Base-by-base conservation (phyloP, 2,888 invertebrate genomes). In the Mythimna pallens region DNA sequence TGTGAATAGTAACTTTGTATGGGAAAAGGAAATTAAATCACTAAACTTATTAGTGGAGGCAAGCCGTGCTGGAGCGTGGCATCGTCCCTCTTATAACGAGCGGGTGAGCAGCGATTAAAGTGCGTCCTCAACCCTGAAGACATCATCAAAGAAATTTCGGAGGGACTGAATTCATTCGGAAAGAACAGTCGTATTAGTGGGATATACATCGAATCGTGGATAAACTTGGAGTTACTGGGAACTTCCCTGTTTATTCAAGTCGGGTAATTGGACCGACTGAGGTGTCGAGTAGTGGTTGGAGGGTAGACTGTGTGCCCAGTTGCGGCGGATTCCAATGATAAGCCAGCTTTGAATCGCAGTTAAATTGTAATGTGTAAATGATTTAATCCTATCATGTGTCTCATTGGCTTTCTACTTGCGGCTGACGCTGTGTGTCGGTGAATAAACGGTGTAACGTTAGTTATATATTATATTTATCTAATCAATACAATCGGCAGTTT, bases 1-100 rank as follows among this genome's bases (percentile, higher is more conserved):
- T 20, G 20, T 67, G 22, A 22, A 59, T 54, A 40, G 61, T 67
- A 78, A 73, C 66, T 78, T 76, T 83, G 83, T 76, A 64, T 70
- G 54, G 73, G 76, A 66, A 76, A 75, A 86, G 89, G 89, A 90
- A 91, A 91, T 91, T 88, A 89, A 91, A 90, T 91, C 87, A 87
- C 84, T 86, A 80, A 88, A 89, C 82, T 90, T 88, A 89, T 89
- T 87, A 88, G 75, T 80, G 81, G 78, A 86, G 82, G 86, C 87
- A 75, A 80, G 85, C 79, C 89, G 88, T 87, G 89, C 85, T 79
- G 73, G 77, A 79, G 88, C 90, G 88, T 87, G 88, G 89, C 84
- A 80, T 77, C 78, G 79, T 80, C 81, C 82, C 73, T 82, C 61
- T 76, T 68, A 67, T 76, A 66, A 74, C 74, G 75, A 80, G 57